phyloP scores from a whole-genome alignment of 2,113 vertebrate species.

The Pantherophis guttatus region DNA sequence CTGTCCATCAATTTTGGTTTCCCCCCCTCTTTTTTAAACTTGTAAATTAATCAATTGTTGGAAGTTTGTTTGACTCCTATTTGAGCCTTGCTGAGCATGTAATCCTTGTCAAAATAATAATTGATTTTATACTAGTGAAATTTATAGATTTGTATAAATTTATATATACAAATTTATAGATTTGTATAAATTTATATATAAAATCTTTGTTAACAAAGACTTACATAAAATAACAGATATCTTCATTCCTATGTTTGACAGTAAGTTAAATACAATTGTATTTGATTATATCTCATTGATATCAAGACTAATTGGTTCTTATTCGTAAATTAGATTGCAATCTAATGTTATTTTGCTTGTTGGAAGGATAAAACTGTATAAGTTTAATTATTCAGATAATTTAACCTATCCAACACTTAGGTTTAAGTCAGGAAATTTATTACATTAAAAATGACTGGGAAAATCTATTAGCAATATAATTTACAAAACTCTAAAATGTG shows the following conservation, averaged over 20 bases:
- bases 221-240: not conserved
- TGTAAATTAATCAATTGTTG: not conserved
- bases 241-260: not conserved
- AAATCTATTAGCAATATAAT: not conserved
- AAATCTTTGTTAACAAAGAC: not conserved
- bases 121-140: not conserved
- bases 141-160: not conserved
- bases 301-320: not conserved
- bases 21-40: not conserved
- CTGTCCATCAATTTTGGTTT: conserved; percentile 8
- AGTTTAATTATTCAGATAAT: not conserved
- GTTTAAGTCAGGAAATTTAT: not conserved
- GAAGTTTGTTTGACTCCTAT: conserved; percentile 14
- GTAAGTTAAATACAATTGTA: not conserved
- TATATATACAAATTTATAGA: not conserved
- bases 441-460: not conserved
- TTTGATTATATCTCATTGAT: not conserved
- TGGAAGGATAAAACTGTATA: not conserved
- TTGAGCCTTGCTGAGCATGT: not conserved
- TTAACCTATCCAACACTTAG: not conserved
- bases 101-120: not conserved
- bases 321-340: not conserved
- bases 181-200: not conserved
- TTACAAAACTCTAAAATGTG: not conserved
- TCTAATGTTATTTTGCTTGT: not conserved